Evolutionary conservation across 2,113 vertebrate species (phyloP).

Genomic region (Vombatus ursinus): DNA sequence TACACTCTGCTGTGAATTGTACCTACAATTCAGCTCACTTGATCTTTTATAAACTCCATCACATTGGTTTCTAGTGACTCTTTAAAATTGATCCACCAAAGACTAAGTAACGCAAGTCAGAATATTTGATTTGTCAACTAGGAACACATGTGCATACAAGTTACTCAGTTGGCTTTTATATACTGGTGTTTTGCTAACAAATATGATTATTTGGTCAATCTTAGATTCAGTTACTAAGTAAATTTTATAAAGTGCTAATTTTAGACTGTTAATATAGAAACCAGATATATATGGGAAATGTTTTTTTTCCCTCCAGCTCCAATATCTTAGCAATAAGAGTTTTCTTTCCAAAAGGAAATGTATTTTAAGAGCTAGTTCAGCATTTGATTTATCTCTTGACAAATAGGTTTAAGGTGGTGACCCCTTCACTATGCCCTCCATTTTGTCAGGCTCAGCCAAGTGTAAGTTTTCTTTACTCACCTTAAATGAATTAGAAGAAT

Average conservation of each 20-base stretch:
- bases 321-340: background rate
- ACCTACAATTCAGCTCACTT: background rate
- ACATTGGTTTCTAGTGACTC: background rate
- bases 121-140: constrained; percentile 22
- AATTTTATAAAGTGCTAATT: background rate
- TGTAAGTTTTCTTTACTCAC: constrained; percentile 45
- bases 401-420: constrained; percentile 51
- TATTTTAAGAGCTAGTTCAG: constrained; percentile 36
- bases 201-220: background rate
- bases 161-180: background rate
- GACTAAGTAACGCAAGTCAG: background rate
- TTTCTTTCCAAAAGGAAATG: background rate
- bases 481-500: constrained; percentile 36
- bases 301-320: background rate
- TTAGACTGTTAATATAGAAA: background rate
- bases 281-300: background rate
- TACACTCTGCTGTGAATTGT: background rate
- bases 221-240: background rate
- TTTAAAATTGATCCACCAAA: background rate
- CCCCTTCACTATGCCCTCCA: constrained; percentile 35
- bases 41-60: background rate
- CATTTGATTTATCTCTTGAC: constrained; percentile 68
- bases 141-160: background rate
- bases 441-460: constrained; percentile 66
- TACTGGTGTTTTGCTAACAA: background rate